Evolutionary conservation across 2,797 vertebrate species (phyloP), one percentile per base, ranked within the genome.

Genomic region (Botia almorhae): DNA sequence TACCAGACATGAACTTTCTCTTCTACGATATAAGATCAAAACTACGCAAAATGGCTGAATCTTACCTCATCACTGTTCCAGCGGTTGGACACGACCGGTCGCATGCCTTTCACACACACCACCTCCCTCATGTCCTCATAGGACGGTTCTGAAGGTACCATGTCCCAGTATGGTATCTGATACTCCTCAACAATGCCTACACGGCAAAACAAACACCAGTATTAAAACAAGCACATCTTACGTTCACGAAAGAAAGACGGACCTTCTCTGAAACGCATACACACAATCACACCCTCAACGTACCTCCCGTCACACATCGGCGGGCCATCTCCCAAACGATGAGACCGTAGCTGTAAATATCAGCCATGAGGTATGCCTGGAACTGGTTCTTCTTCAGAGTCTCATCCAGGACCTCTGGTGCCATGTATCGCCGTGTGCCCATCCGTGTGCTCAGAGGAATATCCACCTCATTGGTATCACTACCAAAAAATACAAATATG

Each of bases 61-160:
- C 58, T 93, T 86, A 98, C 98, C 93, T 99, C 97, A 80, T 99
- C 96, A 4, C 96, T 96, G 89, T 98, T 98, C 98, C 98, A 99
- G 58, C 97, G 94, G 88, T 99, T 98, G 0, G 97, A 98, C 46
- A 98, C 95, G 0, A 96, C 91, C 0, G 98, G 98, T 53, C 97
- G 91, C 5, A 96, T 90, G 8, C 96, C 95, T 84, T 98, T 99
- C 14, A 98, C 96, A 88, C 97, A 99, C 19, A 98, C 96, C 58
- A 97, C 96, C 89, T 99, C 97, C 85, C 96, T 91, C 97, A 99
- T 98, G 88, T 99, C 97, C 81, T 98, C 97, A 0, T 96, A 99
- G 0, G 97, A 98, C 0, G 98, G 98, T 81, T 99, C 98, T 0
- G 86, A 95, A 51, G 97, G 96, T 46, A 99, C 97, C 94, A 94